A percentile compares a stretch with the other conserved stretches of the same genome.
phyloP scores from a whole-genome alignment of 2,888 invertebrate species.

The Cordylochernes scorpioides region DNA sequence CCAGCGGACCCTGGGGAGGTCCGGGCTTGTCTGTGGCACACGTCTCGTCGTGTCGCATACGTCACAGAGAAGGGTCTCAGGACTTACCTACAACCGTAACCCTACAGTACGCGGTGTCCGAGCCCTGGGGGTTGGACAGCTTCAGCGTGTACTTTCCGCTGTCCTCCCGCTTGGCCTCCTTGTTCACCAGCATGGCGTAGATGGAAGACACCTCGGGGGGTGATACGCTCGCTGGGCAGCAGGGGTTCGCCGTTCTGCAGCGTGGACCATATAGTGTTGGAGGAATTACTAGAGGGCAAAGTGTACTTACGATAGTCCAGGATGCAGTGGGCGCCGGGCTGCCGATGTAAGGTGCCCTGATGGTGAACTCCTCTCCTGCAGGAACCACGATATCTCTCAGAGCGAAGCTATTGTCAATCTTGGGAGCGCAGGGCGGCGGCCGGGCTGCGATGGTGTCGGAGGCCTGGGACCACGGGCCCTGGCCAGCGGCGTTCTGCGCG shows the following conservation, averaged over 20 bases:
- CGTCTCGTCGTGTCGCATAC: neutral
- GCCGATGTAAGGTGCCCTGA: constrained; percentile 77
- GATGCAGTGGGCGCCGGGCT: constrained; percentile 61
- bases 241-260: no score
- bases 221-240: constrained; percentile 49
- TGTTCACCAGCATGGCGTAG: constrained; percentile 55
- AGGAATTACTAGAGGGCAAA: neutral
- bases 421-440: constrained; percentile 56
- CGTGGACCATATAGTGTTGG: no score
- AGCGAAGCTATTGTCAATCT: constrained; percentile 71
- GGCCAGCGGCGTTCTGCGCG: constrained; percentile 82
- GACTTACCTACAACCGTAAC: constrained; percentile 32
- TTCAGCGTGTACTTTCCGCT: constrained; percentile 77
- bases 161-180: constrained; percentile 63
- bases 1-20: constrained; percentile 62
- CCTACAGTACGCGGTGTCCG: constrained; percentile 68
- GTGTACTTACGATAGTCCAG: constrained; percentile 38
- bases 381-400: constrained; percentile 79
- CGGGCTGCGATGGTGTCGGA: constrained; percentile 71
- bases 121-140: constrained; percentile 63
- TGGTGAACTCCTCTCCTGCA: constrained; percentile 81
- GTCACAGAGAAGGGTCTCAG: neutral
- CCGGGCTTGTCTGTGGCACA: constrained; percentile 37
- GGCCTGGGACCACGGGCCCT: constrained; percentile 69
- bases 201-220: constrained; percentile 56